Evolutionary conservation across 2,113 vertebrate genomes (phyloP), one percentile per base, ranked within the genome.

Genomic region (Pelecanoides urinatrix): DNA sequence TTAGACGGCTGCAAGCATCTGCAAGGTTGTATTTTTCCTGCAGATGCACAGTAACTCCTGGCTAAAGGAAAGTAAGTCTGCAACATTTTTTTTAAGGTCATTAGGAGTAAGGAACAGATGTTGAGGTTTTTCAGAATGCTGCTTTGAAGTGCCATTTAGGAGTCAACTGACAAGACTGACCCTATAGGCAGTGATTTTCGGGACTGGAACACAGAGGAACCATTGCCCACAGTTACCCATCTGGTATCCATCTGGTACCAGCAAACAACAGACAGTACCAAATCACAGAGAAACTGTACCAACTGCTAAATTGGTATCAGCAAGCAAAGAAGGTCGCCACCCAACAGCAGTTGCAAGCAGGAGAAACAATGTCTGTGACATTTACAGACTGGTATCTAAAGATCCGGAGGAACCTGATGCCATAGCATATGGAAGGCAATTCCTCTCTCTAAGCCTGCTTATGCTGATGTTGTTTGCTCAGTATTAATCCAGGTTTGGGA

Each of bases 231-330:
- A 98, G 80, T 98, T 97, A 96, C 97, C 98, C 98, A 98, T 98
- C 98, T 98, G 98, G 97, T 96, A 97, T 97, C 98, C 98, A 98
- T 98, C 98, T 98, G 98, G 98, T 97, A 96, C 91, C 96, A 96
- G 91, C 49, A 89, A 98, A 96, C 96, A 97, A 98, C 97, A 98
- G 97, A 98, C 95, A 98, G 97, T 94, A 98, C 97, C 97, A 98
- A 97, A 98, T 98, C 97, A 90, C 94, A 97, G 94, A 97, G 96
- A 97, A 96, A 92, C 92, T 78, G 59, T 97, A 97, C 96, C 97
- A 97, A 97, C 96, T 98, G 97, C 98, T 97, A 95, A 96, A 95
- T 84, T 97, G 96, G 96, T 97, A 96, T 96, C 96, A 77, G 96
- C 86, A 96, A 96, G 97, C 91, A 96, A 97, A 88, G 97, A 92